These are phyloP conservation scores for Mantis religiosa DNA, from an alignment of 2,888 invertebrate genomes.

Conservation along the genomic window DNA sequence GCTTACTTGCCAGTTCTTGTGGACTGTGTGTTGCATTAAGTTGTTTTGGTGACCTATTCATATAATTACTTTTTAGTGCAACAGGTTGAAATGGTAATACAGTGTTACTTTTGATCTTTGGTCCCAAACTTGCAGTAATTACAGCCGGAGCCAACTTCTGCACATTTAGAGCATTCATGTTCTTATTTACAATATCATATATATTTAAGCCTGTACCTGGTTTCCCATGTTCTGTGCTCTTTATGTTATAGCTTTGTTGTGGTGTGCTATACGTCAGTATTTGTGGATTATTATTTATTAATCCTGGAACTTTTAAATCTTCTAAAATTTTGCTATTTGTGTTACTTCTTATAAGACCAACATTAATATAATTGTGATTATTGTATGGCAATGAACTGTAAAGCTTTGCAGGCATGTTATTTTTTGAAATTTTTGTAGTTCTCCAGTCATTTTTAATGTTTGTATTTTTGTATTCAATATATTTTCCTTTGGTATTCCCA, in stretches of 20 bases:
- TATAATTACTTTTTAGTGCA: neutral
- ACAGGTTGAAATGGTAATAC: neutral
- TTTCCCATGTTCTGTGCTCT: neutral
- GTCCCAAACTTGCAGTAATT: neutral
- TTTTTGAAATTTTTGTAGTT: neutral
- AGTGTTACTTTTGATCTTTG: neutral
- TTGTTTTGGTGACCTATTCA: neutral
- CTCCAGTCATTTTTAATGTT: neutral
- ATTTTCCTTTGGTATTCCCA: neutral
- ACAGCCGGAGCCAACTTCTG: neutral
- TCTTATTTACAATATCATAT: neutral
- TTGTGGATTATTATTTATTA: neutral
- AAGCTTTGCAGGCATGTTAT: neutral
- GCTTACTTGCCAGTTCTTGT: neutral
- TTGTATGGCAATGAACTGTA: neutral
- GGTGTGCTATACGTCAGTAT: neutral
- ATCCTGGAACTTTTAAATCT: neutral
- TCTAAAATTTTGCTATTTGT: neutral
- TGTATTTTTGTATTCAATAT: neutral
- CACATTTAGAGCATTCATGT: neutral
- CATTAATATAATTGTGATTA: neutral
- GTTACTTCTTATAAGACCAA: neutral
- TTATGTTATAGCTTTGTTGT: neutral
- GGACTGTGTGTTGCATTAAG: neutral
- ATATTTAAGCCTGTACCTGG: neutral